Conservation (phyloP, 2,113 vertebrate genomes). For the Brachyistius frenatus region DNA sequence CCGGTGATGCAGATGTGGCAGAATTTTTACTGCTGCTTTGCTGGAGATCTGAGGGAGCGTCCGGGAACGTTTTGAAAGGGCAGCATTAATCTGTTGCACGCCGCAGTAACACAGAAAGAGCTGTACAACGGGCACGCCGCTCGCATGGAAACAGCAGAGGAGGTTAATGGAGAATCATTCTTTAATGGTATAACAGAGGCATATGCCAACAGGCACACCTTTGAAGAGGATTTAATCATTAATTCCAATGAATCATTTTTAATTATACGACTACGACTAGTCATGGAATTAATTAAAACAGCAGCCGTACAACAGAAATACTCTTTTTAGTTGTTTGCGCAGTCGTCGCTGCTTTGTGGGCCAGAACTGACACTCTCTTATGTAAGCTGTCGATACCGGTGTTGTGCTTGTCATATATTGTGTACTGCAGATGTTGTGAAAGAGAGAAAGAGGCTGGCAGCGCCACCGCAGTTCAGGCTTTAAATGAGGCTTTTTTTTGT, state of each 20-base stretch:
- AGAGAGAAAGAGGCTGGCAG: not conserved
- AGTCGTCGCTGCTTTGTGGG: not conserved
- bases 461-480: not conserved
- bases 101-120: slow-evolving; percentile 41
- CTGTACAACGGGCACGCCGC: not conserved
- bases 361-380: slow-evolving; percentile 17
- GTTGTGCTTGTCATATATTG: slow-evolving; percentile 9
- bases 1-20: slow-evolving; percentile 34
- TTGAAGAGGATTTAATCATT: slow-evolving; percentile 34
- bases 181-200: slow-evolving; percentile 29
- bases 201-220: slow-evolving; percentile 24
- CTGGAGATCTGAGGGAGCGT: slow-evolving; percentile 59
- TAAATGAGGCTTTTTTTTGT: no score
- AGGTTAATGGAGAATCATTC: slow-evolving; percentile 61
- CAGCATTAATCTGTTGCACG: slow-evolving; percentile 65
- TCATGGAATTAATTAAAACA: slow-evolving; percentile 29
- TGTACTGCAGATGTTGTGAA: not conserved
- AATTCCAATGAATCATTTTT: slow-evolving; percentile 21
- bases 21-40: slow-evolving; percentile 49
- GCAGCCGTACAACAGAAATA: not conserved
- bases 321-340: not conserved
- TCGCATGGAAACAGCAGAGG: slow-evolving; percentile 46
- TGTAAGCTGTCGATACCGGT: slow-evolving; percentile 30
- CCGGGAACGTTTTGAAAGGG: slow-evolving; percentile 72
- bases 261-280: slow-evolving; percentile 25